Percentiles rank a stretch among this genome's conserved stretches.
Evolutionary conservation across 2,113 vertebrate genomes (phyloP).

Genomic region (Campylomormyrus tamandua): DNA sequence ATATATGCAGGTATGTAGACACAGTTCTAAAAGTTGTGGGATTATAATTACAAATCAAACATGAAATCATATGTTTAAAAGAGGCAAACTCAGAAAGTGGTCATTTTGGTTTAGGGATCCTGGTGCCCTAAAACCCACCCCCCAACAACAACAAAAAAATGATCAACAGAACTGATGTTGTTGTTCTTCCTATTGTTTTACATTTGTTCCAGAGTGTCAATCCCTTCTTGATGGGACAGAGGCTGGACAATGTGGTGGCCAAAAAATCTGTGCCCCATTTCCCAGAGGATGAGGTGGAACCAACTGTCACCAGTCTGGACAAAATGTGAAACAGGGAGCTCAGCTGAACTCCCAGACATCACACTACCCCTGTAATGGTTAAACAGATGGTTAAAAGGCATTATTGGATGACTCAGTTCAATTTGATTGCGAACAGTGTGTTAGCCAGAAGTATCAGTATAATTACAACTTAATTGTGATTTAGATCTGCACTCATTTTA

Average conservation of each 20-base stretch:
- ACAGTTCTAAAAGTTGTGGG: neutral
- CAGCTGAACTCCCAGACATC: neutral
- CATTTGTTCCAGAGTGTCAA: constrained; percentile 71
- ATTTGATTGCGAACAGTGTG: neutral
- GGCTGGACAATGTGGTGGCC: constrained; percentile 89
- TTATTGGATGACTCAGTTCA: neutral
- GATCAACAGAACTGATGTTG: neutral
- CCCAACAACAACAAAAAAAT: neutral
- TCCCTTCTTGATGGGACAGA: constrained; percentile 87
- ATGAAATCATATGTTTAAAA: neutral
- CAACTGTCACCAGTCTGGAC: constrained; percentile 26
- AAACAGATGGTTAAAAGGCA: neutral
- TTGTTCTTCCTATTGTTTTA: neutral
- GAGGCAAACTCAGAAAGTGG: neutral
- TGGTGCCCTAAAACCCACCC: neutral
- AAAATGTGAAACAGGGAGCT: constrained; percentile 34
- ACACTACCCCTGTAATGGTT: neutral
- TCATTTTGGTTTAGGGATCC: neutral
- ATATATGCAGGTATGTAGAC: neutral
- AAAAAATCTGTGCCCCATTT: constrained; percentile 96
- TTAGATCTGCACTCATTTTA: neutral
- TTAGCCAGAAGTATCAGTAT: neutral
- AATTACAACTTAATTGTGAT: neutral
- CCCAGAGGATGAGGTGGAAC: constrained; percentile 72
- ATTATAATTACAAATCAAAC: neutral